Evolutionary conservation across 2,113 vertebrate species (phyloP), one percentile per base, ranked within the genome.

Genomic region (Amblyopsis rosae): DNA sequence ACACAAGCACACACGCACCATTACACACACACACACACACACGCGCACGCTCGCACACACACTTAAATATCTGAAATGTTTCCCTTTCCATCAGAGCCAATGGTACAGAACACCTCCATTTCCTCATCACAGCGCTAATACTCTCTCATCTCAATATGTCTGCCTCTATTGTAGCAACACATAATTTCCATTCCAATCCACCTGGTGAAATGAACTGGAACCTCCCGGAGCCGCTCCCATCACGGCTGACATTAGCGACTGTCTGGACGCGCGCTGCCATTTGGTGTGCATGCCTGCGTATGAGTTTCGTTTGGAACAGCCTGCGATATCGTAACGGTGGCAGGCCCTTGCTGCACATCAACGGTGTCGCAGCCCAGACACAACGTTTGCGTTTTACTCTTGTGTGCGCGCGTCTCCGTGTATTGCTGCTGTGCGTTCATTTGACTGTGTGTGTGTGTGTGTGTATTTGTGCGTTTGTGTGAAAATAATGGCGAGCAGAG

Each of bases 101-200:
- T 87, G 86, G 80, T 68, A 89, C 87, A 89, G 86, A 90, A 89
- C 88, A 88, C 61, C 77, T 85, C 81, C 72, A 85, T 90, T 90
- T 90, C 86, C 86, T 90, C 88, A 84, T 90, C 87, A 88, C 66
- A 64, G 62, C 74, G 70, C 82, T 88, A 88, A 89, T 86, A 85
- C 88, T 83, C 80, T 63, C 89, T 89, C 89, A 90, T 91, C 87
- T 87, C 87, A 87, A 86, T 89, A 85, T 86, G 80, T 86, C 86
- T 87, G 76, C 78, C 73, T 87, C 82, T 76, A 80, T 82, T 77
- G 85, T 81, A 74, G 83, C 75, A 83, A 86, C 84, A 88, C 82
- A 90, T 90, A 77, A 89, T 88, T 89, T 87, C 88, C 82, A 87
- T 89, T 87, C 81, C 89, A 90, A 87, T 88, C 87, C 88, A 90